A percentile compares a stretch with the other conserved stretches of the same genome.
These are phyloP conservation scores for Caenorhabditis becei DNA, from an alignment of 2,888 invertebrate genomes.

Conservation along the genomic window DNA sequence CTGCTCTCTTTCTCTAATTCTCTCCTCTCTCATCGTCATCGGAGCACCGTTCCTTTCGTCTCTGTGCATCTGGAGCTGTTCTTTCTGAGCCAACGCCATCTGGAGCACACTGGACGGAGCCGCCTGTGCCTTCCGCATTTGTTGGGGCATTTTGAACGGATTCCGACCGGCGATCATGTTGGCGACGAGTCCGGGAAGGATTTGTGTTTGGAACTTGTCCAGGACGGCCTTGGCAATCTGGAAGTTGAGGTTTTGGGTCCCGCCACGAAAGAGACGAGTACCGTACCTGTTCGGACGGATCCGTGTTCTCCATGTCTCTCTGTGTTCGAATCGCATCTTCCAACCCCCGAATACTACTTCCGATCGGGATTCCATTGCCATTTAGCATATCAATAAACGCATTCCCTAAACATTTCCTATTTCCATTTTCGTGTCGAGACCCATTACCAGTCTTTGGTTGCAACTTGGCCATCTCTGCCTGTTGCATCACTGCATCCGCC, in stretches of 20 bases:
- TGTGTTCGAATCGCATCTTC: conserved; percentile 76
- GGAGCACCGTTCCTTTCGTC: conserved; percentile 9
- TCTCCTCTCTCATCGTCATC: conserved; percentile 28
- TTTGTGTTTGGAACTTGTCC: conserved; percentile 79
- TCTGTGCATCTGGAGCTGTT: conserved; percentile 18
- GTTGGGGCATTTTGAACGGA: conserved; percentile 71
- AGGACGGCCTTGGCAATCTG: conserved; percentile 78
- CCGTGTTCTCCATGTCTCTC: conserved; percentile 73
- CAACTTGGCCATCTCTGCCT: conserved; percentile 71
- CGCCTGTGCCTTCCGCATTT: conserved; percentile 59
- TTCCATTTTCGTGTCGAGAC: background rate
- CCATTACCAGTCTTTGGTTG: conserved; percentile 72
- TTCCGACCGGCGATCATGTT: conserved; percentile 76
- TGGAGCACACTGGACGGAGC: conserved; percentile 38
- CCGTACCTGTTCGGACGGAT: conserved; percentile 75
- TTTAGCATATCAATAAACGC: conserved; percentile 77
- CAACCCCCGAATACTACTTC: conserved; percentile 69
- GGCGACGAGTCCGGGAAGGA: conserved; percentile 77
- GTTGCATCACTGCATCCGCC: conserved; percentile 77
- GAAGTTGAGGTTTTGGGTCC: conserved; percentile 20
- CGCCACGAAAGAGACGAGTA: too few relatives aligned
- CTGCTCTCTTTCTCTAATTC: conserved; percentile 35
- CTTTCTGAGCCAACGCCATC: conserved; percentile 42
- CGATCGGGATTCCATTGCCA: conserved; percentile 78
- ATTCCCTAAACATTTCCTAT: conserved; percentile 57